Evolutionary conservation across 1,140 invertebrate species (phyloP).

Genomic region (Nasonia giraulti): DNA sequence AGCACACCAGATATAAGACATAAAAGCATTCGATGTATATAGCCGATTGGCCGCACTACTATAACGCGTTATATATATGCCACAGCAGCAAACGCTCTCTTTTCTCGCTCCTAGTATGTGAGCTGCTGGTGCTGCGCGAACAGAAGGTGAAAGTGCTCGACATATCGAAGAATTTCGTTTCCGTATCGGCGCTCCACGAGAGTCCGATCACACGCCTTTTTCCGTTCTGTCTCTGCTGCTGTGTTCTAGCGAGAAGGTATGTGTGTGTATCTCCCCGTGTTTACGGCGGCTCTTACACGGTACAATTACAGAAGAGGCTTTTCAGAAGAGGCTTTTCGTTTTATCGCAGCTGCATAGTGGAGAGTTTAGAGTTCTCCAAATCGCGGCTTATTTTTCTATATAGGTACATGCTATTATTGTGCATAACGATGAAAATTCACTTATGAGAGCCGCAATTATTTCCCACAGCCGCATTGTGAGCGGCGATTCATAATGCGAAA

Average conservation of each 20-base stretch:
- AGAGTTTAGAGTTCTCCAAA: no score
- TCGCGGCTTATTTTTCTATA: no score
- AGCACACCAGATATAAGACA: constrained; percentile 21
- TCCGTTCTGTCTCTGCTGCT: constrained; percentile 13
- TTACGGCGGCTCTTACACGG: background rate
- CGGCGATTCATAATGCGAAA: no score
- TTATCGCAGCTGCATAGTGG: no score
- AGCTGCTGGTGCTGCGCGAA: constrained; percentile 22
- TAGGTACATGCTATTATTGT: no score
- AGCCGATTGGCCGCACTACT: background rate
- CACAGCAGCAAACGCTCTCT: constrained; percentile 22
- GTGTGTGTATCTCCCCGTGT: background rate
- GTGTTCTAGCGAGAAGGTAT: background rate
- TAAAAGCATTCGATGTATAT: background rate
- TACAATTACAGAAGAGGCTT: no score
- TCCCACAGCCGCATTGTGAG: no score
- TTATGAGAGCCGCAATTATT: no score
- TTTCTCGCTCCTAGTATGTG: constrained; percentile 22
- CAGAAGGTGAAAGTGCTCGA: constrained; percentile 55
- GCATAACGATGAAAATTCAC: no score
- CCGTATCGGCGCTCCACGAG: constrained; percentile 42
- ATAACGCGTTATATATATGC: background rate
- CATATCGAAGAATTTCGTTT: constrained; percentile 54
- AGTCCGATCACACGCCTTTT: constrained; percentile 47
- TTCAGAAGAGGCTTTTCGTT: no score